A percentile compares a stretch with the other conserved stretches of the same genome.
Conservation (phyloP, 2,888 invertebrate species). For the Dryomyza anilis region DNA sequence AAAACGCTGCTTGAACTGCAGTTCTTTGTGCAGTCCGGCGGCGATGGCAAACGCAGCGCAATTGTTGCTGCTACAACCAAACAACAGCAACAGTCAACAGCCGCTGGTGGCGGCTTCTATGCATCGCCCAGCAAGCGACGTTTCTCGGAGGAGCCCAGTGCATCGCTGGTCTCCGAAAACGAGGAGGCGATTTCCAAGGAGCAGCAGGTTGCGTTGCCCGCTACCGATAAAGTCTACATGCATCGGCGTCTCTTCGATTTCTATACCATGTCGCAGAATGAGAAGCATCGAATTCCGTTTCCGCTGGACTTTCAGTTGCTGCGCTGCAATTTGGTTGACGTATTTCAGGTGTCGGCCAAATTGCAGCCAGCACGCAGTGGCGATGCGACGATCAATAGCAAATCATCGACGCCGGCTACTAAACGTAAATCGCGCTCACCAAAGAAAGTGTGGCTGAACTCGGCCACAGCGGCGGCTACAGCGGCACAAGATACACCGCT, state of each 20-base stretch:
- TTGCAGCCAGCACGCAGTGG: slow-evolving; percentile 15
- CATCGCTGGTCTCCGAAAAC: slow-evolving; percentile 4
- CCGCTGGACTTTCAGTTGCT: slow-evolving; percentile 53
- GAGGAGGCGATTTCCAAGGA: slow-evolving; percentile 32
- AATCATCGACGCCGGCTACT: neutral
- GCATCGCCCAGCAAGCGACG: slow-evolving; percentile 44
- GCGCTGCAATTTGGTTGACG: slow-evolving; percentile 50
- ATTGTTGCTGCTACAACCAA: neutral
- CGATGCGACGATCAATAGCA: neutral
- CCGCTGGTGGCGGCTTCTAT: slow-evolving; percentile 28
- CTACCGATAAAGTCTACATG: slow-evolving; percentile 37
- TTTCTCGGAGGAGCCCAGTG: slow-evolving; percentile 36
- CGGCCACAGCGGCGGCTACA: slow-evolving; percentile 39
- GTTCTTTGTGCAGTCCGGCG: slow-evolving; percentile 69
- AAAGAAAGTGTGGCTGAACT: slow-evolving; percentile 52
- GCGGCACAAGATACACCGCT: slow-evolving; percentile 41
- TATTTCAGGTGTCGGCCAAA: slow-evolving; percentile 41
- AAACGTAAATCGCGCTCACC: slow-evolving; percentile 52
- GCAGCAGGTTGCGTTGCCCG: neutral
- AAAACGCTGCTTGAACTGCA: slow-evolving; percentile 76
- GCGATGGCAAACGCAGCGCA: slow-evolving; percentile 44
- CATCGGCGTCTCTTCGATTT: slow-evolving; percentile 56
- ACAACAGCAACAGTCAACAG: neutral
- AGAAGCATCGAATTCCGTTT: slow-evolving; percentile 50
- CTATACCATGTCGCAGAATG: slow-evolving; percentile 54